Base-by-base conservation (phyloP, 2,888 invertebrate genomes). In the Sphaerophoria taeniata region DNA sequence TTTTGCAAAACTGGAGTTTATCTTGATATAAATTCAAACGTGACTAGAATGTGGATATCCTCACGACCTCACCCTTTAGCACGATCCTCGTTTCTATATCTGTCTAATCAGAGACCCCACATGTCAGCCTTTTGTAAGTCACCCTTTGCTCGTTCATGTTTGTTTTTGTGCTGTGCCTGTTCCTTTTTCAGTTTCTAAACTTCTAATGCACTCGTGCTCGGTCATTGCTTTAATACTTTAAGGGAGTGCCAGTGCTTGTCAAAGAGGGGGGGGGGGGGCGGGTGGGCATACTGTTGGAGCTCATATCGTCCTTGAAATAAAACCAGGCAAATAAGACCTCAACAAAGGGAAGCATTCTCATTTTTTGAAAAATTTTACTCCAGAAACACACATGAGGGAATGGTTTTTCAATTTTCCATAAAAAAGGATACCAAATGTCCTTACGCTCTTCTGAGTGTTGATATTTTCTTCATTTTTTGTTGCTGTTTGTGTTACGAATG, bases 181-280 rank as follows among this genome's bases (percentile, higher is more conserved):
- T n/a, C n/a, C n/a, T n/a, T n/a, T n/a, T n/a, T n/a, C 58, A 70
- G 73, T 55, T 81, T 65, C 76, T 85, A 85, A 73, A 70, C 65
- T 81, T 65, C 76, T 85, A 85, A 85, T 85, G 85, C 85, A 81
- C 81, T 85, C 84, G 80, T 84, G 75, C 84, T 60, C 69, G 85
- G 85, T 63, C 85, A 81, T 77, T 81, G 84, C 71, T 75, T 67
- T 67, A 60, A 69, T 60, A 16, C 60, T 60, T 60, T 45, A 58
- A 67, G 34, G 73, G 16, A 70, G 70, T 47, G 74, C 47, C 39
- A 24, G n/a, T n/a, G n/a, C n/a, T n/a, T n/a, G n/a, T 14, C 33
- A 70, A 14, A 65, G 55, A 56, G 56, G 39, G 49, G 34, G n/a
- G 33, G 47, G 5, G 12, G 49, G 16, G n/a, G 51, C 34, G n/a